Evolutionary conservation across 2,113 vertebrate species (phyloP), one percentile per base, ranked within the genome.

Genomic region (Periophthalmodon schlosseri): DNA sequence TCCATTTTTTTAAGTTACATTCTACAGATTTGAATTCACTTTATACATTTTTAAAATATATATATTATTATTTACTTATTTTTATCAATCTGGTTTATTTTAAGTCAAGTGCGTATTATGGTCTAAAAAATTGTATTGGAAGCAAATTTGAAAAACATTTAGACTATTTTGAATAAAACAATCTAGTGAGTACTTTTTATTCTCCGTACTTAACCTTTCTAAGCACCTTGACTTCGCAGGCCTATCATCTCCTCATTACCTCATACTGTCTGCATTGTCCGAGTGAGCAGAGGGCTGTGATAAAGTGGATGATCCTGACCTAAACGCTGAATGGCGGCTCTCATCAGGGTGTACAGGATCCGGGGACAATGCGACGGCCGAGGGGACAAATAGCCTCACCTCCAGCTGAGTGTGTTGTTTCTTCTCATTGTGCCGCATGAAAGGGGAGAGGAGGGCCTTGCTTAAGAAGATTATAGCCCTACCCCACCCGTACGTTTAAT

Each of bases 381-480:
- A 88, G 85, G 77, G 88, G 88, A 92, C 89, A 92, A 92, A 92
- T 91, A 92, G 90, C 80, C 88, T 90, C 89, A 90, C 89, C 93
- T 91, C 93, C 92, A 84, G 74, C 91, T 78, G 91, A 92, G 90
- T 88, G 89, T 93, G 92, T 93, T 92, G 92, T 93, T 91, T 91
- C 91, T 92, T 91, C 86, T 92, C 85, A 92, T 94, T 92, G 92
- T 92, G 89, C 78, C 54, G 36, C 47, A 74, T 93, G 91, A 93
- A 92, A 91, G 90, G 85, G 90, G 80, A 91, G 90, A 91, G 87
- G 89, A 93, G 91, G 88, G 90, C 87, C 91, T 87, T 79, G 89
- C 79, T 85, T 94, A 93, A 94, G 92, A 91, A 94, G 94, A 94
- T 94, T 94, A 94, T 88, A 89, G 88, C 81, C 78, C 79, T 76